A percentile compares a stretch with the other conserved stretches of the same genome.
Conservation (phyloP, 1,140 invertebrate genomes). For the Drosophila nebulosa region DNA sequence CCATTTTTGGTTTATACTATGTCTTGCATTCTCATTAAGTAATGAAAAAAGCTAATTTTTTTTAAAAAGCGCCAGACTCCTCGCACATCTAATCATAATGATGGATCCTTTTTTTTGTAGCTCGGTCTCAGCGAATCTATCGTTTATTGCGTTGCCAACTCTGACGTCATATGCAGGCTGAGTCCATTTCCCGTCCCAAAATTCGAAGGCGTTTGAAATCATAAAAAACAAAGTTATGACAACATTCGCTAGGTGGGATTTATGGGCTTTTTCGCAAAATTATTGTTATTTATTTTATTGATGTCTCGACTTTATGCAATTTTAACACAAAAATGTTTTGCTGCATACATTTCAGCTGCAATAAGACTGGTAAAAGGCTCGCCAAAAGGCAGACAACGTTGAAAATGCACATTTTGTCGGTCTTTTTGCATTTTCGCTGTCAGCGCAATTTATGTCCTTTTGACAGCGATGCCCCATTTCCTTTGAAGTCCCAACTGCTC, state of each 20-base stretch:
- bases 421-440: conserved; percentile 64
- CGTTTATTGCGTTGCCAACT: background rate
- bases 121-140: background rate
- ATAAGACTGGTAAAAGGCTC: conserved; percentile 10
- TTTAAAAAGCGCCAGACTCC: too few relatives aligned
- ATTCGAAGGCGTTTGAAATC: conserved; percentile 59
- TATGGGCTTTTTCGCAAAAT: conserved; percentile 72
- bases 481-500: conserved; percentile 73
- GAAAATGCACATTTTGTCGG: conserved; percentile 40
- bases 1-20: background rate
- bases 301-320: conserved; percentile 69
- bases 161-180: background rate
- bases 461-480: conserved; percentile 79
- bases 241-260: conserved; percentile 55
- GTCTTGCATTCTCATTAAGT: background rate
- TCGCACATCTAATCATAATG: background rate
- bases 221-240: conserved; percentile 79
- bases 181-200: conserved; percentile 24
- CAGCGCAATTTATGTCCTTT: conserved; percentile 75
- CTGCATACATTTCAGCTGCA: conserved; percentile 66
- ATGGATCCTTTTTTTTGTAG: background rate
- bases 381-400: conserved; percentile 23
- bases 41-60: background rate
- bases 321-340: conserved; percentile 63
- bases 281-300: conserved; percentile 79